Evolutionary conservation across 1,140 invertebrate species (phyloP).

Genomic region (Drosophila equinoxialis): DNA sequence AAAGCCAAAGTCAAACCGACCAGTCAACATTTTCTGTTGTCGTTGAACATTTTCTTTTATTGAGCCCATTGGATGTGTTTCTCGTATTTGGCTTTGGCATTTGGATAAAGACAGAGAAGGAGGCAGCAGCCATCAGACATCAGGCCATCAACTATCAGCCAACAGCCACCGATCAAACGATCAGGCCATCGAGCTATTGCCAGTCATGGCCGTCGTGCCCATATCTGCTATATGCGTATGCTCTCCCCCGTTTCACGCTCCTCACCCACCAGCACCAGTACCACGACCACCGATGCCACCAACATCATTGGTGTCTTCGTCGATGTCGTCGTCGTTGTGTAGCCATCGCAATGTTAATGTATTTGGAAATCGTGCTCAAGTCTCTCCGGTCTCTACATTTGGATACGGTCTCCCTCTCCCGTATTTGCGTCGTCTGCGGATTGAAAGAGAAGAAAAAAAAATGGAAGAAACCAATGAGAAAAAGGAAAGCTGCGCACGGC

Average conservation of each 20-base stretch:
- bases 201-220: constrained; percentile 39
- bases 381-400: constrained; percentile 30
- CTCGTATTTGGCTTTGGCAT: constrained; percentile 68
- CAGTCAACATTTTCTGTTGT: constrained; percentile 28
- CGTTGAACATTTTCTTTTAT: constrained; percentile 75
- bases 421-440: constrained; percentile 28
- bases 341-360: constrained; percentile 78
- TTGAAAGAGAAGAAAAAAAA: constrained; percentile 32
- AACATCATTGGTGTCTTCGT: constrained; percentile 4
- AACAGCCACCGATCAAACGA: constrained; percentile 33
- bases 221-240: constrained; percentile 8
- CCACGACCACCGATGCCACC: constrained; percentile 18
- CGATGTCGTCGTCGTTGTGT: constrained; percentile 47
- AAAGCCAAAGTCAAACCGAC: constrained; percentile 7
- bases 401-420: constrained; percentile 18
- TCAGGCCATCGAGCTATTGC: constrained; percentile 1
- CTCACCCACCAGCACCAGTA: constrained; percentile 14
- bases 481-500: constrained; percentile 45
- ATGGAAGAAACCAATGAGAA: constrained; percentile 36
- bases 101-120: constrained; percentile 50
- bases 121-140: constrained; percentile 48
- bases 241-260: not conserved
- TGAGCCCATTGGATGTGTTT: constrained; percentile 73
- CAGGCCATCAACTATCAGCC: constrained; percentile 9
- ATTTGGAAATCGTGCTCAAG: constrained; percentile 78